Conservation (phyloP, 2,888 invertebrate species). For the Oasisia sp. region DNA sequence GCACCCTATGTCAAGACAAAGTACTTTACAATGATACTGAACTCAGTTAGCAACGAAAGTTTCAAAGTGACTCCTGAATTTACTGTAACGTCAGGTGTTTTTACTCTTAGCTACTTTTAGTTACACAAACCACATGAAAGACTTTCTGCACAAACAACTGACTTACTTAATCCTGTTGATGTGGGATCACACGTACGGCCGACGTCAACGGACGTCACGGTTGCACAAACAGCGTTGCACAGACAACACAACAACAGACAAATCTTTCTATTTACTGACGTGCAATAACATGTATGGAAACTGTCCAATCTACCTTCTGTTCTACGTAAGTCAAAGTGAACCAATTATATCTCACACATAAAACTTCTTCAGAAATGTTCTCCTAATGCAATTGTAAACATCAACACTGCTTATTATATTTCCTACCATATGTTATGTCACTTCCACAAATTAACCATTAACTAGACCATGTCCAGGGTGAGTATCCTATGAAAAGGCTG, state of each 20-base stretch:
- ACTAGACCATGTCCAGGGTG: not conserved
- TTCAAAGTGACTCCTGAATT: not conserved
- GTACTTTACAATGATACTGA: not conserved
- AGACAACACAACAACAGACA: too few species aligned
- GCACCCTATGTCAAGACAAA: slow-evolving; percentile 5
- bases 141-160: too few species aligned
- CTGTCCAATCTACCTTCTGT: not conserved
- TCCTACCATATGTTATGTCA: not conserved
- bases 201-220: too few species aligned
- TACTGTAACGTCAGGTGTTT: not conserved
- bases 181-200: too few species aligned
- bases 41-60: not conserved
- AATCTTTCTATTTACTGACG: not conserved
- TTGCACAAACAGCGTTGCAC: too few species aligned
- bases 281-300: not conserved
- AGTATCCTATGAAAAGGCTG: not conserved
- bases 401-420: not conserved
- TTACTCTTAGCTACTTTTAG: not conserved
- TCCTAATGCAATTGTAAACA: not conserved
- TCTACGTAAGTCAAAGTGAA: not conserved
- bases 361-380: not conserved
- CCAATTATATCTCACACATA: not conserved
- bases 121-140: not conserved
- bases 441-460: not conserved
- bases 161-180: too few species aligned